phyloP scores from a whole-genome alignment of 2,113 vertebrate genomes.

The Cheirogaleus medius region DNA sequence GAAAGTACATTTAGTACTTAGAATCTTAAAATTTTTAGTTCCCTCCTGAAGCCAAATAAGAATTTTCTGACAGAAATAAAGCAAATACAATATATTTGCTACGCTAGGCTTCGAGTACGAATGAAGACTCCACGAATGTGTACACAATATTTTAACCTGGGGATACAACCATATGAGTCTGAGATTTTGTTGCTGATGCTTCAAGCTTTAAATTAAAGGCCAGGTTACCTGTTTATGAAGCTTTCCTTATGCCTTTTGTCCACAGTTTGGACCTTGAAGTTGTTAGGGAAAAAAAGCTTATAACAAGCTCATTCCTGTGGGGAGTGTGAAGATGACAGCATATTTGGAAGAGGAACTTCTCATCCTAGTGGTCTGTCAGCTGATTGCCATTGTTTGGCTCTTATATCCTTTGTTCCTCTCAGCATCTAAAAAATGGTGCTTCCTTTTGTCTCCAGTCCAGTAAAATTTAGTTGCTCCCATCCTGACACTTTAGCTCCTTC shows the following conservation, averaged over 20 bases:
- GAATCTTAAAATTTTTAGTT: background rate
- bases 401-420: background rate
- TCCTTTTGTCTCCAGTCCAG: slow-evolving; percentile 9
- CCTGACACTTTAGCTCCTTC: slow-evolving; percentile 26
- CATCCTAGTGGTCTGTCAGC: background rate
- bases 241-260: background rate
- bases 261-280: background rate
- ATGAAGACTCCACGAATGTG: background rate
- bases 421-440: background rate
- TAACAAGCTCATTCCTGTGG: background rate
- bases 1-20: background rate
- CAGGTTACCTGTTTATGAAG: background rate
- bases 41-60: slow-evolving; percentile 2
- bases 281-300: background rate
- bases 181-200: background rate
- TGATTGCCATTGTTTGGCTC: background rate
- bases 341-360: background rate
- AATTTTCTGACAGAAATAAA: slow-evolving; percentile 40
- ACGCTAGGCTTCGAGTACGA: background rate
- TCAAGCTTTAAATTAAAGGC: background rate
- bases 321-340: background rate
- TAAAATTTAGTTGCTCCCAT: slow-evolving; percentile 33
- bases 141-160: background rate
- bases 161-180: background rate
- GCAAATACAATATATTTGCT: background rate